Base-by-base conservation (phyloP, 2,113 vertebrate species). In the Gambusia holbrooki region DNA sequence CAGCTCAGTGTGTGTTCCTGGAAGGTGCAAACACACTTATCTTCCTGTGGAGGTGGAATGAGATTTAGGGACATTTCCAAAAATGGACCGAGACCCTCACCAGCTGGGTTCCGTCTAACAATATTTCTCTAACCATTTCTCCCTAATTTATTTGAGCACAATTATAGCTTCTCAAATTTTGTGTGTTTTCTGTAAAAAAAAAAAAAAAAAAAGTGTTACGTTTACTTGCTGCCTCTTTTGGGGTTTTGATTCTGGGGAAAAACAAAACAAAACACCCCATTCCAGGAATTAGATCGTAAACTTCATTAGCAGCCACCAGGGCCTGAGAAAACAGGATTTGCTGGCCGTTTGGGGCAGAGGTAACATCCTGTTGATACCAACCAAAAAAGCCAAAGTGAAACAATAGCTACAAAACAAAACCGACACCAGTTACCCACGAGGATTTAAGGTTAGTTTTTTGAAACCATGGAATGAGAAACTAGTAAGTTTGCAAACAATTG, bases 251-350 rank as follows among this genome's bases (percentile, higher is more conserved):
- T 90, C 58, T 84, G 82, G 8, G 32, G 8, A 8, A 33, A 35
- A 35, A 9, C 30, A 4, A 30, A 30, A 30, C 30, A 30, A 30
- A 30, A 0, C 30, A 35, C 58, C 77, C 6, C 15, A 90, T 91
- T 90, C 86, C 84, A 80, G 85, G 87, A 83, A 80, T 64, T 67
- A 70, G 48, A 67, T 33, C n/a, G 32, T 33, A 86, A 90, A 91
- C 81, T 40, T 17, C 15, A 79, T 90, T 90, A 90, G 79, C 58
- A 42, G 73, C 45, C 84, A 35, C 64, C 2, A 17, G 82, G 51
- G 81, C 69, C 76, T 4, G 17, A 72, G 82, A 19, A 89, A 89
- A 90, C 65, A 6, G 40, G 84, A 91, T 92, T 90, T 88, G 64
- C 75, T 12, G 51, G 80, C 61, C 80, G 81, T 88, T 79, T 80